These are phyloP conservation scores for Monomorium pharaonis DNA, from an alignment of 1,140 invertebrate species.

Conservation along the genomic window DNA sequence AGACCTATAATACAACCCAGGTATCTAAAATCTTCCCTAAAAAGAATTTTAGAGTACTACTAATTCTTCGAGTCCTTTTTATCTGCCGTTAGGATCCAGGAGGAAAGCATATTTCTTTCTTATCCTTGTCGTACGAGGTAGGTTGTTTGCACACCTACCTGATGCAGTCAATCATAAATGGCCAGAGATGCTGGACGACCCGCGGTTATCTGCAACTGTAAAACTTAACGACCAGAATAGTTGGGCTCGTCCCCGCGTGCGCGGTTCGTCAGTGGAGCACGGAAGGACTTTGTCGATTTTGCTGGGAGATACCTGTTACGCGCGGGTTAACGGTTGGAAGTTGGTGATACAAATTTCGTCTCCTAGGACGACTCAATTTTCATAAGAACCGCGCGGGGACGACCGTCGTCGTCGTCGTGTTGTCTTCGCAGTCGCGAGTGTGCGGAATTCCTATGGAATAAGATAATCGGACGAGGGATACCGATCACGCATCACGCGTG, in stretches of 20 bases:
- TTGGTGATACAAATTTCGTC: neutral
- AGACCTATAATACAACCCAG: too few species aligned
- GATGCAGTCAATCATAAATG: neutral
- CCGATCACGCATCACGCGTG: neutral
- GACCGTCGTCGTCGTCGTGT: neutral
- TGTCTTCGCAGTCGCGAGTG: neutral
- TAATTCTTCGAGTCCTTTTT: neutral
- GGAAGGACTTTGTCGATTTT: neutral
- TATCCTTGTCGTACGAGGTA: neutral
- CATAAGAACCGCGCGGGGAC: too few species aligned
- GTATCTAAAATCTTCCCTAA: too few species aligned
- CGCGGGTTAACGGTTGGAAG: neutral
- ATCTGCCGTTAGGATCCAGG: neutral
- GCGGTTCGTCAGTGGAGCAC: neutral
- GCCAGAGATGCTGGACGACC: neutral
- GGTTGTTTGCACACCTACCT: neutral
- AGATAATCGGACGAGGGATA: neutral
- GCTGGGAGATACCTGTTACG: neutral
- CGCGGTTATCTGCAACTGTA: constrained; percentile 1
- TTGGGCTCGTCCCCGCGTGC: neutral
- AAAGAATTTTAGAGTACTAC: neutral
- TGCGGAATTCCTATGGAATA: constrained; percentile 10
- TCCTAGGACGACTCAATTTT: neutral
- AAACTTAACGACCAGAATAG: neutral
- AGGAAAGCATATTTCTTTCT: neutral